Conservation (phyloP, 2,797 vertebrate genomes). For the Cheirogaleus major region DNA sequence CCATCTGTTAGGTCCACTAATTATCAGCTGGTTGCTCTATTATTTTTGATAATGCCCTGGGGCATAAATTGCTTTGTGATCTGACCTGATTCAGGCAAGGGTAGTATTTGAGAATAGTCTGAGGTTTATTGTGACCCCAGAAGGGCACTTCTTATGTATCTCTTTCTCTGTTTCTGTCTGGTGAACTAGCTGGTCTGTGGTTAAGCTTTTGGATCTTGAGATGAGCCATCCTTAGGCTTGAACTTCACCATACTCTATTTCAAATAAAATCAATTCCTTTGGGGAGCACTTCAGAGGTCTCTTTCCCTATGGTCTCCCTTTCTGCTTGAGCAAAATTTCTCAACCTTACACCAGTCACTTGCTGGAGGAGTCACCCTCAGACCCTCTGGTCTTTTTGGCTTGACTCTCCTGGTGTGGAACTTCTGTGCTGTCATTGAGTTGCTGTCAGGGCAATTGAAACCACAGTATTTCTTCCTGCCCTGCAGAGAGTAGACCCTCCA, state of each 20-base stretch:
- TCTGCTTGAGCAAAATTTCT: background rate
- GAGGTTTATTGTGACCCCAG: background rate
- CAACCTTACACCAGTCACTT: background rate
- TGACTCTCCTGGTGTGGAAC: background rate
- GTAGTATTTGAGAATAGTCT: background rate
- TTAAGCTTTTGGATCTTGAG: background rate
- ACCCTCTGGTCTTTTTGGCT: background rate
- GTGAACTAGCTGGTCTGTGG: background rate
- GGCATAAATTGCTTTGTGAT: background rate
- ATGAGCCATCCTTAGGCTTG: background rate
- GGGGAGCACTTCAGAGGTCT: background rate
- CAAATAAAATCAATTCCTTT: background rate
- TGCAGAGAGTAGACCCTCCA: background rate
- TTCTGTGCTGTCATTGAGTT: background rate
- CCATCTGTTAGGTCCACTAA: background rate
- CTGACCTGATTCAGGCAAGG: background rate
- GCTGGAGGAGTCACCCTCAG: background rate
- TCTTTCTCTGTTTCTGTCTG: background rate
- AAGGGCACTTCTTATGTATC: background rate
- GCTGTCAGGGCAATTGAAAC: background rate
- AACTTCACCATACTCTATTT: background rate
- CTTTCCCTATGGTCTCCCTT: background rate
- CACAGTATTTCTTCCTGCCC: background rate
- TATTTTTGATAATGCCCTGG: background rate
- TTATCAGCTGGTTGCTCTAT: background rate